Conservation (phyloP, 1,140 invertebrate species). For the Lysiphlebus fabarum region DNA sequence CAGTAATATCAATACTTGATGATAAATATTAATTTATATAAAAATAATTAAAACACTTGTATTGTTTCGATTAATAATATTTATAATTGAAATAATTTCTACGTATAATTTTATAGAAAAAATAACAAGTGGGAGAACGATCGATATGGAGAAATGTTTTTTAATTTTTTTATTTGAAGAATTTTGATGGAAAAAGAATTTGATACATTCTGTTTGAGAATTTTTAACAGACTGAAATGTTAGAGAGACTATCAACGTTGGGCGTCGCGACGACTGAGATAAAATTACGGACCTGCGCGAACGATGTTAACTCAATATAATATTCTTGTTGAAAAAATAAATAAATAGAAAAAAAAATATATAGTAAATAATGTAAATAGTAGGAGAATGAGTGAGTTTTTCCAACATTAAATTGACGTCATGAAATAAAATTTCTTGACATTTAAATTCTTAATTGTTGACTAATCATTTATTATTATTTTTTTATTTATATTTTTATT, state of each 20-base stretch:
- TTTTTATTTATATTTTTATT: no score
- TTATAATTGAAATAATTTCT: no score
- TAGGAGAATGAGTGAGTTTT: not conserved
- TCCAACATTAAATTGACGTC: not conserved
- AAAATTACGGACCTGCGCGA: slow-evolving; percentile 13
- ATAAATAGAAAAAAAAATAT: slow-evolving; percentile 3
- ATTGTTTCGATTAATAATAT: no score
- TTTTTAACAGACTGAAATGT: slow-evolving; percentile 2
- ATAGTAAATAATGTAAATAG: not conserved
- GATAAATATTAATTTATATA: no score
- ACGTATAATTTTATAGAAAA: no score
- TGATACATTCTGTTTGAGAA: not conserved
- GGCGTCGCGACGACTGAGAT: slow-evolving; percentile 9
- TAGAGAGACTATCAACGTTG: not conserved
- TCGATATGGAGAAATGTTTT: not conserved
- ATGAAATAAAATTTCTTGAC: not conserved
- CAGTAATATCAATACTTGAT: no score
- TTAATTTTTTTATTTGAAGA: not conserved
- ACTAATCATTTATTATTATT: not conserved
- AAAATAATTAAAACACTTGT: no score
- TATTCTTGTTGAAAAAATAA: not conserved
- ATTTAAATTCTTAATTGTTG: not conserved
- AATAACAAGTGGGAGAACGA: not conserved
- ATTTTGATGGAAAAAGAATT: not conserved
- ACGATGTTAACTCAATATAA: not conserved